phyloP scores from a whole-genome alignment of 2,888 invertebrate genomes.

The Spisula solida region DNA sequence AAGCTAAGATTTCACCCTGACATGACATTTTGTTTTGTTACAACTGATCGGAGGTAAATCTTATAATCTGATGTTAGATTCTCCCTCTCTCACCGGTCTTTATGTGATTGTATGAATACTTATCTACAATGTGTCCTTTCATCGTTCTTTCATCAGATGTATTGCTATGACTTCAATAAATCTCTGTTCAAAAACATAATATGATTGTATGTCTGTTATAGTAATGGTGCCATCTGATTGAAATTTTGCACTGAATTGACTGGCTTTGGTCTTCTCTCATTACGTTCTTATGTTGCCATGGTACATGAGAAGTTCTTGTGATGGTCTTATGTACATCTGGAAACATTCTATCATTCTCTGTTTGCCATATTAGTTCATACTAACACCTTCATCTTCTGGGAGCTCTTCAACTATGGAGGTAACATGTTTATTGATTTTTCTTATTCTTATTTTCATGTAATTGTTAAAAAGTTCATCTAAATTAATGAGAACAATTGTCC shows the following conservation, averaged over 20 bases:
- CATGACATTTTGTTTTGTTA: conserved; percentile 6
- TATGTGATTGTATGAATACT: not conserved
- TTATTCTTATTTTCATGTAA: too few species aligned
- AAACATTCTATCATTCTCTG: too few species aligned
- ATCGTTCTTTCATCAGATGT: not conserved
- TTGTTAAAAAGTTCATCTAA: too few species aligned
- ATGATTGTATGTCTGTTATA: not conserved
- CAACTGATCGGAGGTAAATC: not conserved
- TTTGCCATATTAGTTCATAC: too few species aligned
- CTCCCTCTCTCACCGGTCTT: not conserved
- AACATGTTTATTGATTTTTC: too few species aligned
- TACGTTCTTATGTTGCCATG: too few species aligned
- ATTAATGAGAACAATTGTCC: too few species aligned
- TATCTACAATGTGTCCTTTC: not conserved
- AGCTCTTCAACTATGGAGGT: too few species aligned
- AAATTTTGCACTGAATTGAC: not conserved
- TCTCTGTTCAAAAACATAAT: not conserved
- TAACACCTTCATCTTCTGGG: too few species aligned
- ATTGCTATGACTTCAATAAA: not conserved
- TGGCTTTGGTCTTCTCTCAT: too few species aligned
- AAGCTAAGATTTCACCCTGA: not conserved
- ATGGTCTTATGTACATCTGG: too few species aligned
- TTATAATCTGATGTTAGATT: not conserved
- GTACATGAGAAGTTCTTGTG: too few species aligned
- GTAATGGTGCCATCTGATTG: not conserved